Evolutionary conservation across 2,113 vertebrate species (phyloP).

Genomic region (Isurus oxyrinchus): DNA sequence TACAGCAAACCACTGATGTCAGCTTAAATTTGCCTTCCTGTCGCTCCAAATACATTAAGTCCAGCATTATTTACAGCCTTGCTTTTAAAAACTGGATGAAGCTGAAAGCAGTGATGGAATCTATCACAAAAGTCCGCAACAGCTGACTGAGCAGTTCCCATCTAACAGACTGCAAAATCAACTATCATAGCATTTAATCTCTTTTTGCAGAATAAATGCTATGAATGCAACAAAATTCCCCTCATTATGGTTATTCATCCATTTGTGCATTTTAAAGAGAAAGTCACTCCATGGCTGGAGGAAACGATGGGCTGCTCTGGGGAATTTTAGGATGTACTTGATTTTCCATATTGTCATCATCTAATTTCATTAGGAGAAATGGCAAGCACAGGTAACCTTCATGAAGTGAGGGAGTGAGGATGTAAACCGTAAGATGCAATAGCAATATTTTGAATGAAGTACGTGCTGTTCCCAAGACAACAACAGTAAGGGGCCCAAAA

Average conservation of each 20-base stretch:
- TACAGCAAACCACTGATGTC: conserved; percentile 14
- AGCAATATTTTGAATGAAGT: not conserved
- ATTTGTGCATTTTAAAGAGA: not conserved
- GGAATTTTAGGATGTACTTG: not conserved
- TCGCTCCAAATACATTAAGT: conserved; percentile 14
- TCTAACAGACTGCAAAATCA: conserved; percentile 25
- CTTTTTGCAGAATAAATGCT: conserved; percentile 7
- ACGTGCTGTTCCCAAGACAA: not conserved
- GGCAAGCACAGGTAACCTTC: not conserved
- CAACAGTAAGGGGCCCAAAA: not conserved
- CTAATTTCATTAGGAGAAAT: not conserved
- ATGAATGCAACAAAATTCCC: conserved; percentile 11
- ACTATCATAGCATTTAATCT: not conserved
- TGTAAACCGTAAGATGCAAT: not conserved
- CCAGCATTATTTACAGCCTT: conserved; percentile 37
- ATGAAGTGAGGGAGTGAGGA: not conserved
- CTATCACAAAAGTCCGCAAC: not conserved
- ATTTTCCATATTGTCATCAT: not conserved
- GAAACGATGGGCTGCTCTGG: not conserved
- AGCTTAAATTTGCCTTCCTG: conserved; percentile 9
- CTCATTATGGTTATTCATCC: conserved; percentile 4
- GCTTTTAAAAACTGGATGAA: not conserved
- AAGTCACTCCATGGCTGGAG: not conserved
- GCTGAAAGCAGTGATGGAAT: conserved; percentile 17
- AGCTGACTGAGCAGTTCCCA: not conserved